phyloP scores from a whole-genome alignment of 1,140 invertebrate species.

The Hormaphis cornu region DNA sequence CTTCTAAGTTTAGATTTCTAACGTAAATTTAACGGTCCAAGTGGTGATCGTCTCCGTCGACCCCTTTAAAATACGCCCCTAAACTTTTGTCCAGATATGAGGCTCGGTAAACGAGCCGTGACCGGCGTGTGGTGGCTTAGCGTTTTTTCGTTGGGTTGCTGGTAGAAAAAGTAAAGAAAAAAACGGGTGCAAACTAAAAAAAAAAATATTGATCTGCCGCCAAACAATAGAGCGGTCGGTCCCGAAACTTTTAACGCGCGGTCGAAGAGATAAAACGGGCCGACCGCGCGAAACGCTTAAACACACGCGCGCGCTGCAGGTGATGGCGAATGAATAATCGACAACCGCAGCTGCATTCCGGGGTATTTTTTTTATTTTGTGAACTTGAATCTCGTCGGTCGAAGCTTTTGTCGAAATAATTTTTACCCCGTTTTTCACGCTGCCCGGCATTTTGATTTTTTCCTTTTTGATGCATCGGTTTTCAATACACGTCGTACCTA shows the following conservation, averaged over 20 bases:
- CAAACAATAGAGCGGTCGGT: conserved; percentile 4
- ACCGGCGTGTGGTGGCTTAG: neutral
- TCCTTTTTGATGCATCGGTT: too few relatives aligned
- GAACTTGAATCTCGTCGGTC: neutral
- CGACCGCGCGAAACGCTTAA: neutral
- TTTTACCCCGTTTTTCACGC: too few relatives aligned
- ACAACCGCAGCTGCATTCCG: neutral
- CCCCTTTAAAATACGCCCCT: too few relatives aligned
- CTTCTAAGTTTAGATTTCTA: too few relatives aligned
- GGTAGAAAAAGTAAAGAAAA: neutral
- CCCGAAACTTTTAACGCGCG: neutral
- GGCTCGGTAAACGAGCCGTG: too few relatives aligned
- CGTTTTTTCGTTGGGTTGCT: neutral
- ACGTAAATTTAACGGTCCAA: too few relatives aligned
- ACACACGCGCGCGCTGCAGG: neutral
- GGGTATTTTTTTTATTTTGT: neutral
- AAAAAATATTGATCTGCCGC: conserved; percentile 2
- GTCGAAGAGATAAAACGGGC: neutral
- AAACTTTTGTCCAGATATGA: too few relatives aligned
- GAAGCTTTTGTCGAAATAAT: too few relatives aligned
- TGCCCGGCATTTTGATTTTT: too few relatives aligned
- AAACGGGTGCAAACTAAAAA: neutral
- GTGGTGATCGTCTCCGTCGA: too few relatives aligned
- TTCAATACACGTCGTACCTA: too few relatives aligned
- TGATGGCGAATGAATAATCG: conserved; percentile 6